A percentile compares a stretch with the other conserved stretches of the same genome.
phyloP scores from a whole-genome alignment of 2,888 invertebrate species.

The Netelia melanura region DNA sequence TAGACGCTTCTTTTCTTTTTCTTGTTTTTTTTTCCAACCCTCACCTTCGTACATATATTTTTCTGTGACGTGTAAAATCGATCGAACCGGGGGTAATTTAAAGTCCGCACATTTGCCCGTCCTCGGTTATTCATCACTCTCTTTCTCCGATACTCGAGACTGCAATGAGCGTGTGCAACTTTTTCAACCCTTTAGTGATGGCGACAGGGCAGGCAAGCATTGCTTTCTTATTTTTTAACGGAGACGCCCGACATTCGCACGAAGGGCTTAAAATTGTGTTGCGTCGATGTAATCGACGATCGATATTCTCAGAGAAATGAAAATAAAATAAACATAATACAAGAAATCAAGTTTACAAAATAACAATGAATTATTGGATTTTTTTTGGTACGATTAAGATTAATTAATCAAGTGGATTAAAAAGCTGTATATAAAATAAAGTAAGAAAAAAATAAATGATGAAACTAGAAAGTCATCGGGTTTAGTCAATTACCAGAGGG shows the following conservation, averaged over 20 bases:
- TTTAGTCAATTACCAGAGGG: too few species aligned
- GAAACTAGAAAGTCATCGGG: too few species aligned
- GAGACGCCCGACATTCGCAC: too few species aligned
- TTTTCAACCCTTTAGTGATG: slow-evolving; percentile 19
- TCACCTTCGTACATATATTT: slow-evolving; percentile 8
- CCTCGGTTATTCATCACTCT: slow-evolving; percentile 4
- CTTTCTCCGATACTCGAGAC: not conserved
- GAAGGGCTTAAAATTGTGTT: not conserved
- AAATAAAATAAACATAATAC: too few species aligned
- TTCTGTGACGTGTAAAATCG: slow-evolving; percentile 37
- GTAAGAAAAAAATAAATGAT: too few species aligned
- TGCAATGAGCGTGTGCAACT: not conserved
- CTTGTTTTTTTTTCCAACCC: slow-evolving; percentile 1
- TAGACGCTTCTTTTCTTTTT: slow-evolving; percentile 62
- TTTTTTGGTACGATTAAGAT: too few species aligned
- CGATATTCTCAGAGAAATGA: too few species aligned
- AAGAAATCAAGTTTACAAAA: too few species aligned
- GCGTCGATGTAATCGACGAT: not conserved
- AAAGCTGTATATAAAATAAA: too few species aligned
- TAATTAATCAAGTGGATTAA: too few species aligned
- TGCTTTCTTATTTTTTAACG: not conserved
- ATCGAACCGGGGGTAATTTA: slow-evolving; percentile 44
- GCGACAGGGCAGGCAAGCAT: not conserved
- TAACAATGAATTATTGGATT: too few species aligned
- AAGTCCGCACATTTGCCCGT: slow-evolving; percentile 37